phyloP scores from a whole-genome alignment of 2,797 vertebrate species.

The Huso huso region DNA sequence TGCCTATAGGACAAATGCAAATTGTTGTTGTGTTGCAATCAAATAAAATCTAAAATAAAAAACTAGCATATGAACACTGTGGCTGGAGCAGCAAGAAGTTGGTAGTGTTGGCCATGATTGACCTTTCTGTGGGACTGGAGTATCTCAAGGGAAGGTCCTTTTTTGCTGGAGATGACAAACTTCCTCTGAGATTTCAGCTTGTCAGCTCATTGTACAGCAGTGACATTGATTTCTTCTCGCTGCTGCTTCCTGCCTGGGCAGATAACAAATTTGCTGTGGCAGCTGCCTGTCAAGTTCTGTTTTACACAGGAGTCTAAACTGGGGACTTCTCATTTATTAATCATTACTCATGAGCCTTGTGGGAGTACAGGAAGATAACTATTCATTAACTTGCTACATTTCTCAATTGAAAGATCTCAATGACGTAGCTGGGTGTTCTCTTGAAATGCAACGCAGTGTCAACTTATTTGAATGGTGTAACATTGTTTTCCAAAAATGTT shows the following conservation, averaged over 20 bases:
- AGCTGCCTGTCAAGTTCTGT: constrained; percentile 47
- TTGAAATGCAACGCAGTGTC: too few species aligned
- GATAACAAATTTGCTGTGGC: constrained; percentile 53
- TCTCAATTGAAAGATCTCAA: too few species aligned
- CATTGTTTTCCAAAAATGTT: too few species aligned
- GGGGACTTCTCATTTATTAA: constrained; percentile 64
- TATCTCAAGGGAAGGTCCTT: constrained; percentile 28
- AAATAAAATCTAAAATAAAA: too few species aligned
- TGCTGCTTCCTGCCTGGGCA: constrained; percentile 54
- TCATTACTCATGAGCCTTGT: constrained; percentile 45
- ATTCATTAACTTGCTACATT: too few species aligned
- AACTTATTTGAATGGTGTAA: too few species aligned
- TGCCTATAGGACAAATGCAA: too few species aligned
- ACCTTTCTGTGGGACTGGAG: constrained; percentile 36
- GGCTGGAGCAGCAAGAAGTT: not conserved
- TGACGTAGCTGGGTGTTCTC: too few species aligned
- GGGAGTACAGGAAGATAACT: constrained; percentile 11
- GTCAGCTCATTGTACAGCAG: constrained; percentile 42
- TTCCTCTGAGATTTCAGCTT: constrained; percentile 53
- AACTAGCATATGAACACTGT: too few species aligned
- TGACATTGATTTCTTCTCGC: constrained; percentile 55
- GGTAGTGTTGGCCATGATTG: constrained; percentile 20
- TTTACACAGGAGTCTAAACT: constrained; percentile 48
- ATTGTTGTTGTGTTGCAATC: too few species aligned
- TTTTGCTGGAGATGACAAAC: constrained; percentile 39